Evolutionary conservation across 2,888 invertebrate species (phyloP).

Genomic region (Brachypalpus laphriformis): DNA sequence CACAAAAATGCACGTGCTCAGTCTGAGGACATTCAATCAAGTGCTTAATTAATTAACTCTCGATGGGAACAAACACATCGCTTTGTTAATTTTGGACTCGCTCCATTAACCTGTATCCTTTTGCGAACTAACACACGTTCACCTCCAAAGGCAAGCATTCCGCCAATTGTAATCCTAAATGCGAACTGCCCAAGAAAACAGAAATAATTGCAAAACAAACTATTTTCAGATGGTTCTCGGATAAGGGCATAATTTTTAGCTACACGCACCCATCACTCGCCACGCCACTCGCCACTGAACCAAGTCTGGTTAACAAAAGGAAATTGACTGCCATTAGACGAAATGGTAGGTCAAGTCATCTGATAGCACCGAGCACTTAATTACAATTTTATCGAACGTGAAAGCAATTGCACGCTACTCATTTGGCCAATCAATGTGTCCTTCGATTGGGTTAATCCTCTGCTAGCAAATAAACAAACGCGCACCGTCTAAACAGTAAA

Average conservation of each 20-base stretch:
- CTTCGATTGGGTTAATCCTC: conserved; percentile 16
- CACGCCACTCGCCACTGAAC: neutral
- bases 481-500: neutral
- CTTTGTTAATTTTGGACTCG: conserved; percentile 17
- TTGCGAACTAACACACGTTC: neutral
- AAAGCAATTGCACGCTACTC: conserved; percentile 33
- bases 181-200: neutral
- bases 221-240: conserved; percentile 2
- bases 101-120: conserved; percentile 28
- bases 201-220: neutral
- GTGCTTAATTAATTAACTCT: conserved; percentile 34
- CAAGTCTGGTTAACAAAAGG: conserved; percentile 1
- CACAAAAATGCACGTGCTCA: conserved; percentile 12
- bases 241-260: conserved; percentile 4
- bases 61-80: conserved; percentile 24
- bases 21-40: conserved; percentile 14
- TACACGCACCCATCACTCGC: conserved; percentile 9
- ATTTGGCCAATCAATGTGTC: conserved; percentile 19
- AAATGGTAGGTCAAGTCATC: conserved; percentile 15
- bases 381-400: conserved; percentile 52
- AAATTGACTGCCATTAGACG: conserved; percentile 24
- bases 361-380: conserved; percentile 40
- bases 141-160: conserved; percentile 4
- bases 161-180: conserved; percentile 17
- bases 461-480: neutral